Base-by-base conservation (phyloP, 2,797 vertebrate species). In the Serranus cabrilla region DNA sequence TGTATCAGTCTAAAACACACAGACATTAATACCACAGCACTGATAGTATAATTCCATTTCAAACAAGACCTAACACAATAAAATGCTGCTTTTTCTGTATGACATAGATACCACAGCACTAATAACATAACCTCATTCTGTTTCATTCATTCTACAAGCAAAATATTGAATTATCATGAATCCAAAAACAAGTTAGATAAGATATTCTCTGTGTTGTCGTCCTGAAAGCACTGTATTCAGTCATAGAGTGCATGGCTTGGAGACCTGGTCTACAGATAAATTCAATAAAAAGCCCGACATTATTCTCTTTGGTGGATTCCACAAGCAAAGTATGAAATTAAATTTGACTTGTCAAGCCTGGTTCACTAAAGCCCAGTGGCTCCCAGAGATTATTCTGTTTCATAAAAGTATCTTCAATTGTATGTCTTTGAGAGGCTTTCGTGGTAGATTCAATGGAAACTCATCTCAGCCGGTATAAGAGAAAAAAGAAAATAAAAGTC, bases 21-120 rank as follows among this genome's bases (percentile, higher is more conserved):
- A 86, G 92, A 92, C 90, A 59, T 92, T 92, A 92, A 90, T 89
- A 85, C 87, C 81, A 65, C 78, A 91, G 90, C 87, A 91, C 85
- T 92, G 88, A 91, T 91, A 87, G 79, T 71, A 58, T 92, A 92
- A 93, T 89, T 89, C 78, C 80, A 90, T 94, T 93, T 92, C 57
- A 89, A 87, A 83, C 81, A 46, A 86, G 83, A 87, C 71, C 59
- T 91, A 94, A 94, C 85, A 71, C 89, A 92, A 93, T 94, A 88
- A 93, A 89, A 91, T 81, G 46, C 71, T 87, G 74, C 50, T 76
- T 85, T 84, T 82, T 72, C 86, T 90, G 60, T 88, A 74, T 89
- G 92, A 89, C 88, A 90, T 89, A 89, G 89, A 92, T 91, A 92
- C 91, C 89, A 70, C 72, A 78, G 83, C 90, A 90, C 88, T 92